Evolutionary conservation across 2,797 vertebrate species (phyloP).

Genomic region (Chrosomus eos): DNA sequence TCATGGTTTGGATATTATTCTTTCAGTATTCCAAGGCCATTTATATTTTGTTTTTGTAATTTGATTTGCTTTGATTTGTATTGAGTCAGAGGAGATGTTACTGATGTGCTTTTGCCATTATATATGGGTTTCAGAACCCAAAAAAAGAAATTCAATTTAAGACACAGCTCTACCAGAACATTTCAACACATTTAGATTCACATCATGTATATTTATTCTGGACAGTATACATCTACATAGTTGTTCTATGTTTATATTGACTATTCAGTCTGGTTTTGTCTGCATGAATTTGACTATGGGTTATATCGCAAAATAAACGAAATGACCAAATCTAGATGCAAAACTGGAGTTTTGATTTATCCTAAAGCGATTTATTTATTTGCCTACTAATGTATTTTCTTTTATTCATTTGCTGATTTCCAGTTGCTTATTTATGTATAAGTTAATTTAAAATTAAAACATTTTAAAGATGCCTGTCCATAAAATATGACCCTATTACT

Average conservation of each 20-base stretch:
- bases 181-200: constrained; percentile 9
- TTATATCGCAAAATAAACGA: background rate
- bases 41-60: constrained; percentile 24
- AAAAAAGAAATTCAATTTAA: constrained; percentile 8
- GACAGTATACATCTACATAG: background rate
- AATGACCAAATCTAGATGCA: background rate
- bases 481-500: background rate
- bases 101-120: background rate
- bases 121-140: constrained; percentile 15
- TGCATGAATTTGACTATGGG: background rate
- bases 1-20: constrained; percentile 23
- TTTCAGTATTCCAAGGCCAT: constrained; percentile 18
- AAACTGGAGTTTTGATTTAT: background rate
- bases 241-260: background rate
- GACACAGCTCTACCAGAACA: background rate
- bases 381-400: no score
- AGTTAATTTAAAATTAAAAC: no score
- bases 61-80: constrained; percentile 32
- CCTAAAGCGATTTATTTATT: background rate
- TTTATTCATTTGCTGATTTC: background rate
- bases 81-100: constrained; percentile 13
- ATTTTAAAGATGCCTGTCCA: background rate
- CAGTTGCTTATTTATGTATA: background rate
- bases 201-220: background rate
- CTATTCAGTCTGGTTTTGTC: background rate